Conservation (phyloP, 1,140 invertebrate species). For the Octopus bimaculoides region DNA sequence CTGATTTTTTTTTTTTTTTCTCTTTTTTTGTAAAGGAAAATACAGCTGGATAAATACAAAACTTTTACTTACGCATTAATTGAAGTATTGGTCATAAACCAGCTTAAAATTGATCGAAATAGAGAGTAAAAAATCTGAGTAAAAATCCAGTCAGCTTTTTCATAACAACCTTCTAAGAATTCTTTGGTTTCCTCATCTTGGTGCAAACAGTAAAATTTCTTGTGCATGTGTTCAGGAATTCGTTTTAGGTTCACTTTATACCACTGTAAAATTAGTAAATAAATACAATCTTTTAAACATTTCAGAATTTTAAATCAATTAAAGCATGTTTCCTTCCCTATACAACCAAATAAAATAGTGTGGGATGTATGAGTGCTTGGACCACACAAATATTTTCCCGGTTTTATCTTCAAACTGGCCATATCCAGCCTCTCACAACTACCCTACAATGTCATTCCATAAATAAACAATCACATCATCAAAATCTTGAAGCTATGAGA, state of each 20-base stretch:
- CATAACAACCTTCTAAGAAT: slow-evolving; percentile 70
- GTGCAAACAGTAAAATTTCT: slow-evolving; percentile 65
- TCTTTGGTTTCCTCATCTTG: slow-evolving; percentile 70
- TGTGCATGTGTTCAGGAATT: slow-evolving; percentile 32
- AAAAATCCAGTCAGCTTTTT: slow-evolving; percentile 74
- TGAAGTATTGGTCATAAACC: slow-evolving; percentile 79
- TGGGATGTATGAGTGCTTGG: too few relatives aligned
- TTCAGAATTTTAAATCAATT: neutral
- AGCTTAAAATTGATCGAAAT: slow-evolving; percentile 67
- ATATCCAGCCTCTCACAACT: too few relatives aligned
- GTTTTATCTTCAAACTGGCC: too few relatives aligned
- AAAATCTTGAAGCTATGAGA: too few relatives aligned
- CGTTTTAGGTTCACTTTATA: slow-evolving; percentile 35
- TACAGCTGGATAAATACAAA: too few relatives aligned
- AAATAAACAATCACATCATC: too few relatives aligned
- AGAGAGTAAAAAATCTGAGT: slow-evolving; percentile 75
- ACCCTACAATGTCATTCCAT: too few relatives aligned
- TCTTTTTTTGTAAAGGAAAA: too few relatives aligned
- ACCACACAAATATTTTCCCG: too few relatives aligned
- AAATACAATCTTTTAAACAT: neutral
- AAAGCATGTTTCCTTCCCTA: neutral
- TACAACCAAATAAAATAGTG: too few relatives aligned
- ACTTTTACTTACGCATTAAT: slow-evolving; percentile 73
- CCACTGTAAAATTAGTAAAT: slow-evolving; percentile 37
- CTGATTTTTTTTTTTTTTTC: too few relatives aligned